Conservation (phyloP, 2,113 vertebrate genomes). For the Recurvirostra avosetta region DNA sequence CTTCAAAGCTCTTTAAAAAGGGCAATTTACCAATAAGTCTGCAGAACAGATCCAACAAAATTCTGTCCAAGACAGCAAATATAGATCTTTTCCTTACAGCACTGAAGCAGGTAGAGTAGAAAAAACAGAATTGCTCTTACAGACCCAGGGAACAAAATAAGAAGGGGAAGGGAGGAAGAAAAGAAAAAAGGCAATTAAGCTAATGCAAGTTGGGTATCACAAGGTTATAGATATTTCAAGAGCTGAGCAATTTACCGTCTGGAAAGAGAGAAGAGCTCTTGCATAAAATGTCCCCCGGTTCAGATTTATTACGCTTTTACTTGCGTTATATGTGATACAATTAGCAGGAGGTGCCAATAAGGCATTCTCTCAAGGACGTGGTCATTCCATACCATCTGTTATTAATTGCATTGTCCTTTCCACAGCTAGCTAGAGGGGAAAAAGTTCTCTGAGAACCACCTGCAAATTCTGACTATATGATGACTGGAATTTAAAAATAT, state of each 20-base stretch:
- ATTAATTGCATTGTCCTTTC: constrained; percentile 91
- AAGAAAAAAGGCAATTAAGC: constrained; percentile 89
- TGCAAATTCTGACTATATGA: constrained; percentile 72
- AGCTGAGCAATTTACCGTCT: constrained; percentile 92
- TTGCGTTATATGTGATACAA: constrained; percentile 95
- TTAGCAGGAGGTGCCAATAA: constrained; percentile 93
- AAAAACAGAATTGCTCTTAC: background rate
- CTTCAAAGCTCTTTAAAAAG: constrained; percentile 12
- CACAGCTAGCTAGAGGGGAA: constrained; percentile 77
- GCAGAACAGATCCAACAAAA: background rate
- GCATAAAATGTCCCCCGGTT: constrained; percentile 87
- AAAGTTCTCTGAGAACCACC: constrained; percentile 76
- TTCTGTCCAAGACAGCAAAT: constrained; percentile 7
- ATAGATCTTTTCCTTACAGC: background rate
- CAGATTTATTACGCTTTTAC: constrained; percentile 99
- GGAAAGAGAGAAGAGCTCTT: constrained; percentile 85
- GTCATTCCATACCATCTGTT: constrained; percentile 92
- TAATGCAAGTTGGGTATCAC: constrained; percentile 91
- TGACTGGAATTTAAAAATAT: constrained; percentile 71
- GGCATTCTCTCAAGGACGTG: constrained; percentile 88
- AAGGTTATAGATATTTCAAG: constrained; percentile 99
- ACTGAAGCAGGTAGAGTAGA: background rate
- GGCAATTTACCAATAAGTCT: background rate
- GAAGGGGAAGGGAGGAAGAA: background rate
- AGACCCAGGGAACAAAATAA: background rate